Percentiles rank a stretch among this genome's conserved stretches.
phyloP scores from a whole-genome alignment of 1,140 invertebrate genomes.

The Cryptotermes secundus region DNA sequence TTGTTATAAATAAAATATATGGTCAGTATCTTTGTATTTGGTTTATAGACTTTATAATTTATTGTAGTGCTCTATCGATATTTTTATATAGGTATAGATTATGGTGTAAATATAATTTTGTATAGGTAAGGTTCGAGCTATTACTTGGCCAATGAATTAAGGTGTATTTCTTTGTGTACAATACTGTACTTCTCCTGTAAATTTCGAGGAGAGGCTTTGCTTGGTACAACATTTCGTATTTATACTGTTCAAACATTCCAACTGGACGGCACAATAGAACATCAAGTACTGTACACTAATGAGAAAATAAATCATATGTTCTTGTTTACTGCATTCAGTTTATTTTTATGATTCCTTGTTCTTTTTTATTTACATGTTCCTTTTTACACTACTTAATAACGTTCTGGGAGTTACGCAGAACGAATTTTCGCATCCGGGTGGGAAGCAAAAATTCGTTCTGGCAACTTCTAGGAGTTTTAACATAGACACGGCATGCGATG shows the following conservation, averaged over 20 bases:
- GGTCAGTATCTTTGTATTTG: slow-evolving; percentile 16
- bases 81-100: neutral
- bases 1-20: neutral
- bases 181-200: neutral
- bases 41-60: slow-evolving; percentile 19
- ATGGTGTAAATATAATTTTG: slow-evolving; percentile 5
- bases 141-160: neutral
- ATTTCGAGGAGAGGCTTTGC: neutral
- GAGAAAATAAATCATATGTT: slow-evolving; percentile 13
- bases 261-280: neutral
- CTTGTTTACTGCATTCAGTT: neutral
- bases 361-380: neutral
- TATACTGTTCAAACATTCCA: neutral
- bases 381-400: no score
- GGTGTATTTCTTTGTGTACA: neutral
- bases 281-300: neutral
- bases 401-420: no score
- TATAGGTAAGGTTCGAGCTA: neutral
- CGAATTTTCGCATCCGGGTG: no score
- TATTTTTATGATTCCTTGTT: neutral
- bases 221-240: slow-evolving; percentile 3
- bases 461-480: no score
- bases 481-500: no score
- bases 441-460: no score
- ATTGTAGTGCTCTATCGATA: neutral